Percentiles rank a stretch among this genome's conserved stretches.
Conservation (phyloP, 2,888 invertebrate genomes). For the Hyles lineata region DNA sequence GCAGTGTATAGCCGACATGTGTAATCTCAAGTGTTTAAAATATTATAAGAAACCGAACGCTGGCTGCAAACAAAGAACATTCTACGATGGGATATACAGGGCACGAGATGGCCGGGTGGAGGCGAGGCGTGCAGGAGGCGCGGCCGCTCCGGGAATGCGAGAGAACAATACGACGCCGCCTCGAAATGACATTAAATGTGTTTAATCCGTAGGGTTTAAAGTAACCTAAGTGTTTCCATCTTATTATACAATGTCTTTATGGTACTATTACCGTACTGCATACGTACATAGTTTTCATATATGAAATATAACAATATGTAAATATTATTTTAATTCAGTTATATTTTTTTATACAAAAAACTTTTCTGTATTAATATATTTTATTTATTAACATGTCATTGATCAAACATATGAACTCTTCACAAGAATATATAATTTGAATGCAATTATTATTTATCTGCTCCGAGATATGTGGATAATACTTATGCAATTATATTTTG, state of each 20-base stretch:
- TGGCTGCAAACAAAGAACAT: not conserved
- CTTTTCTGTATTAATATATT: conserved; percentile 1
- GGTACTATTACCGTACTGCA: conserved; percentile 1
- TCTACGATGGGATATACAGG: not conserved
- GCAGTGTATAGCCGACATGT: conserved; percentile 3
- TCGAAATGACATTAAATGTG: conserved; percentile 23
- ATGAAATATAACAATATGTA: conserved; percentile 43
- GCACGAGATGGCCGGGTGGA: not conserved
- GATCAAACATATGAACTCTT: not conserved
- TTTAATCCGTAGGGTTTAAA: conserved; percentile 34
- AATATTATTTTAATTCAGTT: conserved; percentile 38
- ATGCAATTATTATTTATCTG: not conserved
- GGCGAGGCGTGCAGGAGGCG: not conserved
- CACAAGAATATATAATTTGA: not conserved
- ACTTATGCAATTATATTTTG: no score
- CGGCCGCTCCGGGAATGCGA: not conserved
- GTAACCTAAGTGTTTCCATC: conserved; percentile 23
- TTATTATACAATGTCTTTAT: conserved; percentile 7
- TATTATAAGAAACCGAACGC: not conserved
- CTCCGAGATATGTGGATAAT: no score
- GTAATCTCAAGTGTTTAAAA: conserved; percentile 24
- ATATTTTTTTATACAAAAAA: conserved; percentile 12
- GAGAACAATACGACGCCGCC: not conserved
- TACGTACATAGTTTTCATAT: conserved; percentile 29
- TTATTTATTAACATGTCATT: conserved; percentile 2